Base-by-base conservation (phyloP, 2,113 vertebrate genomes). In the Chamaetylas fuelleborni region DNA sequence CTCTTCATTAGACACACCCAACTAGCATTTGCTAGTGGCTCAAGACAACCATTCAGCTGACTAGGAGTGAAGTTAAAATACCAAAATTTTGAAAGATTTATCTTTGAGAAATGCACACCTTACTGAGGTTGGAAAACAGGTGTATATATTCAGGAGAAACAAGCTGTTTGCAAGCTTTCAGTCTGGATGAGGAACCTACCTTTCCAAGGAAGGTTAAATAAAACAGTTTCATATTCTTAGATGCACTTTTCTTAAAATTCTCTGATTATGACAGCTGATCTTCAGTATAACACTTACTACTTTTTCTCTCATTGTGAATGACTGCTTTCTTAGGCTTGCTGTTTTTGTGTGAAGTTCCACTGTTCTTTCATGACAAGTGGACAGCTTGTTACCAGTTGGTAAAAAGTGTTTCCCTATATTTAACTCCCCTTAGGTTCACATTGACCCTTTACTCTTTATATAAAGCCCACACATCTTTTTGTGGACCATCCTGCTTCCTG, bases 391-490 rank as follows among this genome's bases (percentile, higher is more conserved):
- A 33, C n/a, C 2, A 1, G 6, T n/a, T 51, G 60, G 31, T 69
- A 61, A 78, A 64, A 73, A 90, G 8, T 29, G 28, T 50, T 51
- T 67, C 36, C 17, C 14, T 54, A 8, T 14, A 28, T 84, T 64
- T 67, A 40, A 28, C 31, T 23, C 15, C 45, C 20, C 18, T 60
- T 47, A 26, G 19, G 34, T 57, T 40, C 25, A 7, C 22, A n/a
- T 20, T 16, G 28, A 66, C n/a, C 22, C 7, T 82, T 56, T 31
- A 36, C 33, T 43, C 54, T 73, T 50, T 23, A 7, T 6, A 7
- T 6, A 64, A 64, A 73, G 54, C 36, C 48, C 36, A 51, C n/a
- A 43, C 0, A 0, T 11, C 36, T 3, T 0, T 47, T 26, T 60
- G 38, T 47, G 64, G 20, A 34, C 66, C 69, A 2, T 48, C 9